Evolutionary conservation across 2,797 vertebrate genomes (phyloP), one percentile per base, ranked within the genome.

Genomic region (Acipenser ruthenus): DNA sequence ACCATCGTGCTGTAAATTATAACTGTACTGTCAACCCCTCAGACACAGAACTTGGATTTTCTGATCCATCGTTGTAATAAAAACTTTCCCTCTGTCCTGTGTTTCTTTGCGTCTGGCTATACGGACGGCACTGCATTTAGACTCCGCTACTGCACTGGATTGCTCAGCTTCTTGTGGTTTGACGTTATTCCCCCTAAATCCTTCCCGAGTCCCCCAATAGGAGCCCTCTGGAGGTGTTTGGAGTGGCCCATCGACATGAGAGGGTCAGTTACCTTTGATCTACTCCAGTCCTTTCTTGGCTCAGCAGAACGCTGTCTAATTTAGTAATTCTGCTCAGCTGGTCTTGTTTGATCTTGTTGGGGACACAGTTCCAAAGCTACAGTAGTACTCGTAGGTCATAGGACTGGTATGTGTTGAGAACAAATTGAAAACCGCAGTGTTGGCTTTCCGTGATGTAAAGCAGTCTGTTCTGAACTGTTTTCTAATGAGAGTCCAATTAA

Each of bases 341-440:
- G 55, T 15, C 55, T n/a, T 58, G 55, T 58, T n/a, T n/a, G 64
- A 49, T 58, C 8, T 56, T 53, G 18, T 51, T 12, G 23, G 51
- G 51, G 52, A 49, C n/a, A 56, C 23, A 37, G 52, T 37, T 56
- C 23, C 23, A 37, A 37, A 37, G 52, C 37, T 51, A 53, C 6
- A 48, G 48, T 53, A 47, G 53, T 51, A 56, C 23, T 58, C 52
- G 23, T 23, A 65, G 64, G 64, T 65, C 64, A 65, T 12, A 23
- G 47, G 64, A 50, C 37, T 56, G 64, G 64, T 65, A 65, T 65
- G 64, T 52, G 52, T 50, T 56, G 56, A 63, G 37, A 60, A 49
- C 78, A 80, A 81, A 82, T 79, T 71, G 81, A 77, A 82, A 48
- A 59, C 64, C 50, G 6, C 64, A 65, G n/a, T 66, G 47, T 62